Percentiles rank a stretch among this genome's conserved stretches.
These are phyloP conservation scores for Caradrina clavipalpis DNA, from an alignment of 2,888 invertebrate genomes.

Conservation along the genomic window DNA sequence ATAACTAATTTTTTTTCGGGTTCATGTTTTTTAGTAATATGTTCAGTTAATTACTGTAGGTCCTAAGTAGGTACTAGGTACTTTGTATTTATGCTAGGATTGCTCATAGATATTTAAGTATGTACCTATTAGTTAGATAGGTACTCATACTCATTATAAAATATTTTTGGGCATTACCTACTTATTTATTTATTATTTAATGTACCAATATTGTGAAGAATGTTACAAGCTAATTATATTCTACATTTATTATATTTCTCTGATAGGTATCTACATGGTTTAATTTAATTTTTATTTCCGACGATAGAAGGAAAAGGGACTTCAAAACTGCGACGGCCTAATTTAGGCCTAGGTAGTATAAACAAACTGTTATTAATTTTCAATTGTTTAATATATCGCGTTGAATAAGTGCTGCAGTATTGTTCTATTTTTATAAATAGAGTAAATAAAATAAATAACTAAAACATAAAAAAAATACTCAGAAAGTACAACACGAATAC, in stretches of 20 bases:
- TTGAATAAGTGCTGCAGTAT: background rate
- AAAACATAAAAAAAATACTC: background rate
- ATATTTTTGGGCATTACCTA: too few species aligned
- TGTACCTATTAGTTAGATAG: too few species aligned
- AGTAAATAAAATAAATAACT: background rate
- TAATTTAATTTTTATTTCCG: background rate
- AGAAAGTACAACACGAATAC: conserved; percentile 8
- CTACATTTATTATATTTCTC: too few species aligned
- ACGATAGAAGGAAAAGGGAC: background rate
- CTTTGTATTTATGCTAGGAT: too few species aligned
- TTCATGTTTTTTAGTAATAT: background rate
- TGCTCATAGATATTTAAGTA: too few species aligned
- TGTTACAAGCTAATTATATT: too few species aligned
- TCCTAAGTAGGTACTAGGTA: too few species aligned
- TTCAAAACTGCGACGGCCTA: conserved; percentile 39
- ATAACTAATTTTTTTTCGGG: background rate
- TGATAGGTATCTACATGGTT: background rate
- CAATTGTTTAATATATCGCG: background rate
- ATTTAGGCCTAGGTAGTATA: conserved; percentile 46
- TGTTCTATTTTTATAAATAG: background rate
- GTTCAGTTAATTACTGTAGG: too few species aligned
- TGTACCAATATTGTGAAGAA: too few species aligned
- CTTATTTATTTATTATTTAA: too few species aligned
- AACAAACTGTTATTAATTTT: background rate
- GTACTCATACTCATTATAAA: too few species aligned